These are phyloP conservation scores for Squalus acanthias DNA, from an alignment of 2,797 vertebrate species.

Conservation along the genomic window DNA sequence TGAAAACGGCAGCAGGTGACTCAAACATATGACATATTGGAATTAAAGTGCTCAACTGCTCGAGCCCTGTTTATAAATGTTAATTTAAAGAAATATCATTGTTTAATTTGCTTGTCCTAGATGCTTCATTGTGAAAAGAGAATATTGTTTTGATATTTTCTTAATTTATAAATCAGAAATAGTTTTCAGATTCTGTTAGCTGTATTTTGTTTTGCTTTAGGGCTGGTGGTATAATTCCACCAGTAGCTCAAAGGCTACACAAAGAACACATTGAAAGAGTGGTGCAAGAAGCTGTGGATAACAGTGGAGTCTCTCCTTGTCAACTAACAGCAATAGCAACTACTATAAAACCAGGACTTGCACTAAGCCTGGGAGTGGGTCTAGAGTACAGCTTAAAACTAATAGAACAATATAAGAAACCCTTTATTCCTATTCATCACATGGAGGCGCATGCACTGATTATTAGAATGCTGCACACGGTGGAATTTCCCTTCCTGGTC, in stretches of 20 bases:
- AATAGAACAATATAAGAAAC: constrained; percentile 66
- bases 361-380: constrained; percentile 76
- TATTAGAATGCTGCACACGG: constrained; percentile 66
- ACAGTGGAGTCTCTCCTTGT: constrained; percentile 57
- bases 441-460: constrained; percentile 97
- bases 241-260: constrained; percentile 84
- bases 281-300: constrained; percentile 70
- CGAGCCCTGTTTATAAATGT: background rate
- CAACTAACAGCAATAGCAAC: constrained; percentile 80
- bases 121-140: background rate
- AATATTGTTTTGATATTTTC: background rate
- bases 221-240: constrained; percentile 83
- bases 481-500: constrained; percentile 87
- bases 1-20: background rate
- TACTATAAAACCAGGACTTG: constrained; percentile 84
- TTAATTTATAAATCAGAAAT: background rate
- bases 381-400: constrained; percentile 72
- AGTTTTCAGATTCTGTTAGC: background rate
- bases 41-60: background rate
- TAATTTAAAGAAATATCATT: background rate
- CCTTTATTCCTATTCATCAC: constrained; percentile 92
- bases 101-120: background rate
- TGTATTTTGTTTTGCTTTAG: constrained; percentile 52
- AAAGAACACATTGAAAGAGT: constrained; percentile 74
- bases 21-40: background rate